These are phyloP conservation scores for Stegana nigrithorax DNA, from an alignment of 2,888 invertebrate genomes.

Conservation along the genomic window DNA sequence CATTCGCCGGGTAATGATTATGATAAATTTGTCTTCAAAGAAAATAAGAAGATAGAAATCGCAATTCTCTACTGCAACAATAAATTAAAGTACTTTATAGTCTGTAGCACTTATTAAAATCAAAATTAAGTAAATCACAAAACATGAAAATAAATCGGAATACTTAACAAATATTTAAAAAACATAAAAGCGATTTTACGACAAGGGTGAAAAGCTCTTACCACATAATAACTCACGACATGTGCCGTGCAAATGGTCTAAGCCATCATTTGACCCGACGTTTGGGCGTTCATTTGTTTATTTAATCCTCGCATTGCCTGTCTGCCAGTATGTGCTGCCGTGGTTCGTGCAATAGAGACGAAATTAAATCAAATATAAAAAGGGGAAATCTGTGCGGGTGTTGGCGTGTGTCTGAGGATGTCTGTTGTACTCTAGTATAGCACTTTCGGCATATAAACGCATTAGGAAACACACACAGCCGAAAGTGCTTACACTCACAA, in stretches of 20 bases:
- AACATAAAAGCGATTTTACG: slow-evolving; percentile 9
- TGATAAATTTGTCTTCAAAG: too few relatives aligned
- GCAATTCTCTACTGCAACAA: too few relatives aligned
- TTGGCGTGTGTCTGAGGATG: too few relatives aligned
- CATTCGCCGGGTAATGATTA: too few relatives aligned
- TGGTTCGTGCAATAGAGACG: too few relatives aligned
- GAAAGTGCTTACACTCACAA: slow-evolving; percentile 13
- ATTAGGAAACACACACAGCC: not conserved
- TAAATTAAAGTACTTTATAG: too few relatives aligned
- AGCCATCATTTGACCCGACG: too few relatives aligned
- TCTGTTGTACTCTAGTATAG: not conserved
- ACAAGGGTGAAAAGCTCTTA: slow-evolving; percentile 12
- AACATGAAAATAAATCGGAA: slow-evolving; percentile 12
- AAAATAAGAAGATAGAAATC: too few relatives aligned
- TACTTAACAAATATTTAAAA: slow-evolving; percentile 6
- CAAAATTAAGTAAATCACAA: slow-evolving; percentile 14
- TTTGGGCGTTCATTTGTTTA: too few relatives aligned
- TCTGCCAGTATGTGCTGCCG: too few relatives aligned
- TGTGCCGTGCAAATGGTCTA: too few relatives aligned
- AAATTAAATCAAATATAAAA: slow-evolving; percentile 12
- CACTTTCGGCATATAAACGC: slow-evolving; percentile 8
- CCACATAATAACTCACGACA: not conserved
- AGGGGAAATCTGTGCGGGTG: slow-evolving; percentile 13
- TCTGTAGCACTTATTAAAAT: slow-evolving; percentile 11
- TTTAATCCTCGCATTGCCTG: too few relatives aligned